Conservation (phyloP, 2,888 invertebrate species). For the Epistrophe grossulariae region DNA sequence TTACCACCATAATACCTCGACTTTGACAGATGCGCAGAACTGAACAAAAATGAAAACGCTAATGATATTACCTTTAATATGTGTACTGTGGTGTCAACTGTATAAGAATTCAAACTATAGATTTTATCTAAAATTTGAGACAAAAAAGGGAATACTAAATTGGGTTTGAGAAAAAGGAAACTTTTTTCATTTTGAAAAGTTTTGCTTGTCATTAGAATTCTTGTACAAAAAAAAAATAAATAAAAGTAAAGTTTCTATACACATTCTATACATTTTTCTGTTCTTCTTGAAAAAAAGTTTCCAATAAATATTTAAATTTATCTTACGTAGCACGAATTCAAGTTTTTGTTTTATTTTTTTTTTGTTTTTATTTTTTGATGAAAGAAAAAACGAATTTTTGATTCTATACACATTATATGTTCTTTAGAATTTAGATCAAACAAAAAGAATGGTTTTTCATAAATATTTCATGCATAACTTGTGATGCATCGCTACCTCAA, state of each 20-base stretch:
- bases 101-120: too few species aligned
- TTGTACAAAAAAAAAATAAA: not conserved
- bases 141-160: not conserved
- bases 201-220: not conserved
- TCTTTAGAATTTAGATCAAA: not conserved
- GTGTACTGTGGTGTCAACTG: too few species aligned
- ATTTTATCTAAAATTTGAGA: too few species aligned
- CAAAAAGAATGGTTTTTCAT: not conserved
- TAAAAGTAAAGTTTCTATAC: not conserved
- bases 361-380: not conserved
- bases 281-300: not conserved
- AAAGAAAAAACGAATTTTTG: not conserved
- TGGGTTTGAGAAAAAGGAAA: not conserved
- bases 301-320: slow-evolving; percentile 13
- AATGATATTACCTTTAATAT: too few species aligned
- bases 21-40: too few species aligned
- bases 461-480: slow-evolving; percentile 11
- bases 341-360: not conserved
- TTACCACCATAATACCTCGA: too few species aligned
- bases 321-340: not conserved
- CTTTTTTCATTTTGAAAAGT: not conserved
- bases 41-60: too few species aligned
- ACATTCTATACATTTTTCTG: not conserved
- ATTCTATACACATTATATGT: not conserved
- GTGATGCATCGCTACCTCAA: not conserved